Evolutionary conservation across 2,888 invertebrate genomes (phyloP), one percentile per base, ranked within the genome.

Genomic region (Phortica magna): DNA sequence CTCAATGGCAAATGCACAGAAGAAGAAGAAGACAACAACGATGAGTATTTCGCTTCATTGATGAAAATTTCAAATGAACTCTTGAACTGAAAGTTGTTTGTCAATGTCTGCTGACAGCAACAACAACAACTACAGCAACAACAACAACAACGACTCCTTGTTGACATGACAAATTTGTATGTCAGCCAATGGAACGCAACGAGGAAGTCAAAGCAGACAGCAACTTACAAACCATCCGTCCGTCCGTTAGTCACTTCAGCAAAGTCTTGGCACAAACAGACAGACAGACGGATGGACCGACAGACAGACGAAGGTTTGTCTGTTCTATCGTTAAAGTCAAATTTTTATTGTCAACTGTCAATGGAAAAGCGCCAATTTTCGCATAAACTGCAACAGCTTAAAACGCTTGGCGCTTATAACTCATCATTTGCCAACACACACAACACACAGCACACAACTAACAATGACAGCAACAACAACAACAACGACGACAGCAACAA

Each of bases 51-150:
- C 70, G n/a, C 41, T 76, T 78, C 85, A 85, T 85, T 85, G 87
- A 88, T 85, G 84, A 87, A 87, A 88, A 84, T 84, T 68, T 42
- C 82, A 73, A 70, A 79, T 61, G 78, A 79, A 84, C 88, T 83
- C 81, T 84, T 85, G 82, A 84, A 80, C 88, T 53, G 43, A 42
- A 79, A 80, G 85, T 82, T 83, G 83, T 88, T 85, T 85, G 85
- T 85, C 87, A 87, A 83, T 68, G 79, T 72, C 48, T 74, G 67
- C 79, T 82, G 84, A 81, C 83, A 84, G 80, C 78, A 41, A 10
- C 3, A 12, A 7, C n/a, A 59, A 17, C 22, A n/a, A 19, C 17
- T 17, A 7, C 59, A 59, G 3, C 59, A 31, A 1, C 31, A 31
- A 3, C 31, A 31, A 31, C 31, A 31, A 31, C 31, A 31, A 31